Base-by-base conservation (phyloP, 2,797 vertebrate genomes). In the Chrysolophus pictus region DNA sequence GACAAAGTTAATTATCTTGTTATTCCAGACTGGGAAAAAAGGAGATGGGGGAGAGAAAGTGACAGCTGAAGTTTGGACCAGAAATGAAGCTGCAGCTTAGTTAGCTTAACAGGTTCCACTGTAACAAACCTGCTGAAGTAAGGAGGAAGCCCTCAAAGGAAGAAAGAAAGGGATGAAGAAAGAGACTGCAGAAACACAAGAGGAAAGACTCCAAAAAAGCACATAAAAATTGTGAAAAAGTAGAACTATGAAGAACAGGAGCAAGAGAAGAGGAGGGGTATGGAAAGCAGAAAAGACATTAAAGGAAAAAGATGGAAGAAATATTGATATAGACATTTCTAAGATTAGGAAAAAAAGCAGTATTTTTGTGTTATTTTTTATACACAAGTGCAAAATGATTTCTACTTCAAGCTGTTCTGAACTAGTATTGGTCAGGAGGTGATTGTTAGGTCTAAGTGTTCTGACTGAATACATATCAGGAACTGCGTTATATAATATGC, bases 381-480 rank as follows among this genome's bases (percentile, higher is more conserved):
- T 56, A 67, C 35, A 82, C 39, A 79, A 93, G 56, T 82, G 23
- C 67, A 26, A 82, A 74, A 64, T 68, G 1, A 69, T 18, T 81
- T 56, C 60, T 90, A 11, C 42, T 73, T 67, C 65, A 64, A 93
- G 63, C 33, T 72, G 55, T 81, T 91, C 86, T 64, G 77, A 91
- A 88, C 24, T 5, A 56, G 23, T 64, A 79, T 29, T 55, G 11
- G 11, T 75, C 90, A 93, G 62, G 44, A 90, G 33, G 73, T 0
- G 2, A 91, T 51, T 67, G 39, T 81, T 88, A 73, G 51, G 39
- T 37, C 89, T 78, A 73, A 93, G 37, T 16, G 16, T 68, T 95
- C 74, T 79, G 64, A 84, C 16, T 70, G 42, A 94, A 64, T 73
- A 53, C 31, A 67, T 55, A 79, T 49, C 51, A 91, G 74, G 26